These are phyloP conservation scores for Aphaenogaster ashmeadi DNA, from an alignment of 1,140 invertebrate genomes.

Conservation along the genomic window DNA sequence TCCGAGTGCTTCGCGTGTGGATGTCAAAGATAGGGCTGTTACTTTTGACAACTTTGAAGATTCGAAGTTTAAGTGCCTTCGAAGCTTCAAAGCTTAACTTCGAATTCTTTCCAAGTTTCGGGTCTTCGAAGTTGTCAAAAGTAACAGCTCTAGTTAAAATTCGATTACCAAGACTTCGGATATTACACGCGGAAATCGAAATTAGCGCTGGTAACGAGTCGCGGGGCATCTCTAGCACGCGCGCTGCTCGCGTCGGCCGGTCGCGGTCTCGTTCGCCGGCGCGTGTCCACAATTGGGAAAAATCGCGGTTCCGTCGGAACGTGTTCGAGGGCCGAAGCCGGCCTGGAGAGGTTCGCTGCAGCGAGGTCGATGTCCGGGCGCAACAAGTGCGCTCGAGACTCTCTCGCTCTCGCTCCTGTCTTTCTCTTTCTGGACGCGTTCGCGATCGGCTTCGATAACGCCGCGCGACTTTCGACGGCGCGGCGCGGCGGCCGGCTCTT, in stretches of 20 bases:
- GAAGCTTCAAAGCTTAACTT: too few relatives aligned
- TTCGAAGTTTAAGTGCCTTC: too few relatives aligned
- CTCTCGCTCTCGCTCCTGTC: conserved; percentile 37
- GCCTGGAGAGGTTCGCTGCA: conserved; percentile 68
- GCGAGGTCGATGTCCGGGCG: conserved; percentile 78
- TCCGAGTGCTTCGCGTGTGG: not conserved
- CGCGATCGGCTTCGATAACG: conserved; percentile 60
- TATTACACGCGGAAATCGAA: not conserved
- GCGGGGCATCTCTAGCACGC: not conserved
- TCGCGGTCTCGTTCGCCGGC: conserved; percentile 52
- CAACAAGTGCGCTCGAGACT: conserved; percentile 71
- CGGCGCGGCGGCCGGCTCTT: not conserved
- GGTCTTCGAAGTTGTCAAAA: too few relatives aligned
- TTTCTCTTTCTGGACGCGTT: conserved; percentile 46
- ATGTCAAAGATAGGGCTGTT: not conserved
- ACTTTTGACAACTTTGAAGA: too few relatives aligned
- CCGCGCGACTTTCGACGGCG: conserved; percentile 56
- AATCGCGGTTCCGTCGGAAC: conserved; percentile 73
- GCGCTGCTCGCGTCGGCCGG: conserved; percentile 27
- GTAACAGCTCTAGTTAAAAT: not conserved
- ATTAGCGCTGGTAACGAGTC: conserved; percentile 39
- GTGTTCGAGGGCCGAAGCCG: conserved; percentile 68
- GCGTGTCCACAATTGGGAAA: conserved; percentile 63
- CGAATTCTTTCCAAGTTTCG: too few relatives aligned
- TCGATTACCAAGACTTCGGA: not conserved